phyloP scores from a whole-genome alignment of 2,113 vertebrate genomes.

The Macrotus californicus region DNA sequence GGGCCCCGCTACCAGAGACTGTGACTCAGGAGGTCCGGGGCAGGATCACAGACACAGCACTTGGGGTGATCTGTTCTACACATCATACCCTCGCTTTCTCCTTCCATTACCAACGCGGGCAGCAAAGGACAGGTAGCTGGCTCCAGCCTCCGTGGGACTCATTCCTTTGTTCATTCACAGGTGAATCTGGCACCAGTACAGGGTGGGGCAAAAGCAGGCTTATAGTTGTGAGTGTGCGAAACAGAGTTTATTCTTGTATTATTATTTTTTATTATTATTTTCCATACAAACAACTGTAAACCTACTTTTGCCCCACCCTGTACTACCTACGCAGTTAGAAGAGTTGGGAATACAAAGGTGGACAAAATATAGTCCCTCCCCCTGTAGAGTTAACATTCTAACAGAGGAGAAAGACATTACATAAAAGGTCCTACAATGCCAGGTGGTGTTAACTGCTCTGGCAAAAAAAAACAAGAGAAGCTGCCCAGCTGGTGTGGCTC shows the following conservation, averaged over 20 bases:
- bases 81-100: not conserved
- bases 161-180: not conserved
- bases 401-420: not conserved
- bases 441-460: not conserved
- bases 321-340: not conserved
- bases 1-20: not conserved
- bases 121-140: not conserved
- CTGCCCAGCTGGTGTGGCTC: too few species aligned
- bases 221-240: too few species aligned
- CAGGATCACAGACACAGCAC: not conserved
- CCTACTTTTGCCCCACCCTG: not conserved
- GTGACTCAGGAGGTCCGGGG: not conserved
- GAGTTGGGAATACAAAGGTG: not conserved
- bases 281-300: not conserved
- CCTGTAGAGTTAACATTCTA: not conserved
- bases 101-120: not conserved
- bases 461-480: not conserved
- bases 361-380: not conserved
- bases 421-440: not conserved
- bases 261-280: too few species aligned
- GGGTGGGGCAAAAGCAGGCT: too few species aligned
- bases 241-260: too few species aligned
- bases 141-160: not conserved
- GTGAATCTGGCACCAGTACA: not conserved
- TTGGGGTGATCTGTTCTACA: not conserved